Evolutionary conservation across 2,888 invertebrate species (phyloP), one percentile per base, ranked within the genome.

Genomic region (Scelioninae gen. 2): DNA sequence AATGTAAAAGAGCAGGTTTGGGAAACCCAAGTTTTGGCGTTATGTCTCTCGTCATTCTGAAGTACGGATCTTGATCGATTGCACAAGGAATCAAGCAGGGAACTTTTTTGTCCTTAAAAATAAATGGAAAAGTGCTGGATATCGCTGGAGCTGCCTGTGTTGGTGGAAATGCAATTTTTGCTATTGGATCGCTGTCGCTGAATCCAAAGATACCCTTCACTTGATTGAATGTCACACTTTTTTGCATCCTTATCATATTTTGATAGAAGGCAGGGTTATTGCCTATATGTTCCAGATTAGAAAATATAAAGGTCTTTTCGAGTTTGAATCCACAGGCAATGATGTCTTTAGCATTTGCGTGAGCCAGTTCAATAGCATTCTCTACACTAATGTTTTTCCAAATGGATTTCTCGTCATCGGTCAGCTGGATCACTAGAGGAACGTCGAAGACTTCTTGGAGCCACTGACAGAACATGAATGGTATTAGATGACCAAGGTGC

Each of bases 41-140:
- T n/a, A 98, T 97, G 87, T 99, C 99, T 58, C 99, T 90, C 0
- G 97, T 94, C 98, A 99, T 97, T 28, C 99, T 91, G 87, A 99
- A 99, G 87, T 98, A 99, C 0, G 99, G 99, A 88, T 99, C 99
- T 90, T 99, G 99, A 89, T 99, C 99, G 77, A 99, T 99, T 6
- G 97, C 99, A 87, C 99, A 99, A 0, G 99, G 99, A 75, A 99
- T 97, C 2, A 97, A 89, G 81, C 94, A 94, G 2, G 91, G 92
- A 46, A 96, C 89, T 80, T 93, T 92, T 81, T 91, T 91, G 53
- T 90, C 88, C 0, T 91, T 92, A 85, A 98, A 98, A 82, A 98
- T 95, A 73, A 93, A 92, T 0, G 98, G 98, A 86, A 97, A 96
- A 7, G 94, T 92, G 1, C 93, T 92, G 0, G 95, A 94, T 78